A percentile compares a stretch with the other conserved stretches of the same genome.
Conservation (phyloP, 2,888 invertebrate species). For the Philopedon plagiatum region DNA sequence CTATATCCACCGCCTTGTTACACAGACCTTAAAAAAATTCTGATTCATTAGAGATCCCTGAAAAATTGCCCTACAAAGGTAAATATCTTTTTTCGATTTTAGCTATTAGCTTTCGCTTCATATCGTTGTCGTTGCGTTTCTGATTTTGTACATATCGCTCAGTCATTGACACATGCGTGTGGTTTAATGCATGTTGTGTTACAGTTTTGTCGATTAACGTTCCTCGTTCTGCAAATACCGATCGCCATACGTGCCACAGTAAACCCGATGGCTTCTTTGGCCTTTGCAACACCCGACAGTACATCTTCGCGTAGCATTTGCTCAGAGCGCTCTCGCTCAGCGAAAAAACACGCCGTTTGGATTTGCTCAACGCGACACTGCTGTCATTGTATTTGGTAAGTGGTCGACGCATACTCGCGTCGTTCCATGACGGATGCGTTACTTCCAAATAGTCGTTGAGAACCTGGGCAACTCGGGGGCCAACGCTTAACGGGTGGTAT, state of each 20-base stretch:
- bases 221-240: background rate
- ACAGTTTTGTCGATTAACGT: background rate
- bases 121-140: background rate
- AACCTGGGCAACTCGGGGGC: background rate
- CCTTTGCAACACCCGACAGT: background rate
- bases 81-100: background rate
- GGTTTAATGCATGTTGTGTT: background rate
- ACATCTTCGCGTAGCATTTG: background rate
- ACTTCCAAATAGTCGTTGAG: background rate
- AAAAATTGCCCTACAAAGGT: too few relatives aligned
- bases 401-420: too few relatives aligned
- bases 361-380: too few relatives aligned
- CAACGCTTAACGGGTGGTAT: background rate
- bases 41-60: too few relatives aligned
- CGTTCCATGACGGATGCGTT: background rate
- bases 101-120: background rate
- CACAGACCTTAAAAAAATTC: too few relatives aligned
- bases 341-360: background rate
- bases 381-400: too few relatives aligned
- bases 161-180: background rate
- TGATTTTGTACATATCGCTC: background rate
- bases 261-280: background rate
- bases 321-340: background rate
- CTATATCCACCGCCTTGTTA: too few relatives aligned
- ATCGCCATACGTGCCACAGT: slow-evolving; percentile 2